Base-by-base conservation (phyloP, 2,113 vertebrate genomes). In the Boulengeromyrus knoepffleri region DNA sequence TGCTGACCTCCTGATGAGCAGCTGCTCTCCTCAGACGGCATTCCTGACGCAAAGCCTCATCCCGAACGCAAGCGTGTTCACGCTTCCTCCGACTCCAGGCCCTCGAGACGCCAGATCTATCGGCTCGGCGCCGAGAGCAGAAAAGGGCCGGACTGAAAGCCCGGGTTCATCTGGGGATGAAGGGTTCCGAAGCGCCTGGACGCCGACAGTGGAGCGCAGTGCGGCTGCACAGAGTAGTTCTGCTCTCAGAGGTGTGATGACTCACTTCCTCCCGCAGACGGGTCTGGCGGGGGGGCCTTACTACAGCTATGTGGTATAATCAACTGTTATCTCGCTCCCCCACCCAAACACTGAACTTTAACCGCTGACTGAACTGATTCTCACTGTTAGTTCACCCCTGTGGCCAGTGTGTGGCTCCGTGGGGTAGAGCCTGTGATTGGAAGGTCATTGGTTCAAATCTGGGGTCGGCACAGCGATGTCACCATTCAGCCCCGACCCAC, bases 401-500 rank as follows among this genome's bases (percentile, higher is more conserved):
- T 2, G 58, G 58, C 58, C 6, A 1, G 58, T 12, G 58, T 66
- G 58, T 27, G 58, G 58, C 58, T 66, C n/a, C 3, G n/a, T 24
- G 2, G 58, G n/a, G 27, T 27, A 1, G n/a, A 31, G 62, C 9
- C n/a, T 66, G 62, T 27, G n/a, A 66, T 0, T 10, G 9, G 62
- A 27, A 66, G 62, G 62, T 66, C 10, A 1, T 12, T 0, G 62
- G n/a, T 3, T 66, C n/a, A 27, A 3, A 27, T 66, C 62, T n/a
- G 9, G n/a, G n/a, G n/a, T 66, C n/a, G 8, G n/a, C 8, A 66
- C 9, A 27, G 9, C 8, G 56, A n/a, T n/a, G 56, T n/a, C 7
- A 1, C 6, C 56, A 1, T 10, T 27, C 24, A 66, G 62, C 62
- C n/a, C 98, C 88, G 98, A 97, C 98, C 98, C 95, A 99, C 97